Percentiles rank a stretch among this genome's conserved stretches.
Conservation (phyloP, 2,888 invertebrate genomes). For the Craniophora ligustri region DNA sequence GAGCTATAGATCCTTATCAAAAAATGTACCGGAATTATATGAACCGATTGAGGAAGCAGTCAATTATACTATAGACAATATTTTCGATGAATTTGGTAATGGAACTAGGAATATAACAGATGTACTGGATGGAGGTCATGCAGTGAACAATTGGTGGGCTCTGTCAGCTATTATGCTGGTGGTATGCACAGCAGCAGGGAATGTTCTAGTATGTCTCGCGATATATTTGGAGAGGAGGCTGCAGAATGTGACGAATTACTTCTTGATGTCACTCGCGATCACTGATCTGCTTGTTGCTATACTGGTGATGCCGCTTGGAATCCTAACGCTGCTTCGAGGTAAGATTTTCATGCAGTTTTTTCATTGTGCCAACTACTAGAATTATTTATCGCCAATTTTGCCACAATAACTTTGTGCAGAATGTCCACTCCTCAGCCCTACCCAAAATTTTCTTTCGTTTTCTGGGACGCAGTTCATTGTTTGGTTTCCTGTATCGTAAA, state of each 20-base stretch:
- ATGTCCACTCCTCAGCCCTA: too few relatives aligned
- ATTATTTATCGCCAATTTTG: too few relatives aligned
- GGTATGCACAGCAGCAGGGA: conserved; percentile 96
- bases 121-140: conserved; percentile 50
- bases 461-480: too few relatives aligned
- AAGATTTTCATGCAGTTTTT: conserved; percentile 68
- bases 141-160: conserved; percentile 94
- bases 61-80: conserved; percentile 48
- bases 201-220: conserved; percentile 97
- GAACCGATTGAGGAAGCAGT: conserved; percentile 38
- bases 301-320: conserved; percentile 98
- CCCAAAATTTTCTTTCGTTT: too few relatives aligned
- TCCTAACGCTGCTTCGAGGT: conserved; percentile 94
- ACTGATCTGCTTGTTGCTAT: conserved; percentile 98
- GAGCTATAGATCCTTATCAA: conserved; percentile 54
- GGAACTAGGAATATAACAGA: conserved; percentile 61
- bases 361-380: too few relatives aligned
- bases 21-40: conserved; percentile 45
- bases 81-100: conserved; percentile 52
- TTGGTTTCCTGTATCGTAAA: too few relatives aligned
- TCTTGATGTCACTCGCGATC: conserved; percentile 97
- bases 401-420: too few relatives aligned
- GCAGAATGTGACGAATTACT: conserved; percentile 99
- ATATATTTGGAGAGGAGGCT: conserved; percentile 96
- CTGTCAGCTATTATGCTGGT: conserved; percentile 93